Conservation (phyloP, 2,797 vertebrate genomes). For the Bovichtus diacanthus region DNA sequence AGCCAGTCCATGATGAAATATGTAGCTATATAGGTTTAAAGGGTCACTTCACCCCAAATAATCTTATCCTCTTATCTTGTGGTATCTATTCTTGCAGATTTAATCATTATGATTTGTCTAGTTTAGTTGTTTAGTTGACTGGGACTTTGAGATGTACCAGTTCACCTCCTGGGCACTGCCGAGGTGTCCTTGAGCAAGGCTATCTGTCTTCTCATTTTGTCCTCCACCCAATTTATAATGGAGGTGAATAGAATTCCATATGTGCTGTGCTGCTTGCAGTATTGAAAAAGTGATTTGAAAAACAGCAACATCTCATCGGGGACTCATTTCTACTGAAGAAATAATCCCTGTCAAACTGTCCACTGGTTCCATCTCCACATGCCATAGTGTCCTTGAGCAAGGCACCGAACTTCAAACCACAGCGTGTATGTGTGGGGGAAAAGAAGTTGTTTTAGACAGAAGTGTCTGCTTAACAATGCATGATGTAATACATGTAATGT, state of each 20-base stretch:
- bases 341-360: neutral
- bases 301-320: neutral
- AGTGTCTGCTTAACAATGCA: neutral
- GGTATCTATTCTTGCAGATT: neutral
- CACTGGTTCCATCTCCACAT: no score
- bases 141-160: no score
- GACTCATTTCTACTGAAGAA: slow-evolving; percentile 1
- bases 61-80: neutral
- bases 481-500: neutral
- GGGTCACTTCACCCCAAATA: neutral
- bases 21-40: neutral
- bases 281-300: neutral
- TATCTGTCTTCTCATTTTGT: no score
- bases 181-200: no score
- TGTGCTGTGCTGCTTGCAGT: no score
- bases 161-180: no score
- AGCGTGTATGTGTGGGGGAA: neutral
- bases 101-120: no score
- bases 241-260: no score
- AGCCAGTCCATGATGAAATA: neutral
- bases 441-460: neutral
- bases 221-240: no score
- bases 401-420: neutral
- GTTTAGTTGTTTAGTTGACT: no score
- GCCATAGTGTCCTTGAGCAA: neutral